These are phyloP conservation scores for Actinopyga echinites DNA, from an alignment of 53 echinoderm and acorn worm species.

Conservation along the genomic window DNA sequence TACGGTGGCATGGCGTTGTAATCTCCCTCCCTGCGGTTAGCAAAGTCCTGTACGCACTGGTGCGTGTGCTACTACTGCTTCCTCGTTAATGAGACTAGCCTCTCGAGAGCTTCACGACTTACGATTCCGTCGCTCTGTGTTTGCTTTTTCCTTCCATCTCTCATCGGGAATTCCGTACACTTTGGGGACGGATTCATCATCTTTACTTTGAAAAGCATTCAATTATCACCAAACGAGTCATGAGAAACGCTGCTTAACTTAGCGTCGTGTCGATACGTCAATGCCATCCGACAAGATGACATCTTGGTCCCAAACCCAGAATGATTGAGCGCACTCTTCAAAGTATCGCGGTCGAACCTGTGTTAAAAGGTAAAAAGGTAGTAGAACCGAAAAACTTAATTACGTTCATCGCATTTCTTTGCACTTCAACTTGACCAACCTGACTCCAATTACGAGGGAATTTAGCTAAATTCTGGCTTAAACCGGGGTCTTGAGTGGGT, in stretches of 20 bases:
- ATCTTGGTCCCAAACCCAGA: slow-evolving; percentile 14
- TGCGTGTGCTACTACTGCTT: neutral
- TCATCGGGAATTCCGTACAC: slow-evolving; percentile 2
- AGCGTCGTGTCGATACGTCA: slow-evolving; percentile 31
- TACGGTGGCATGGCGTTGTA: too few relatives aligned
- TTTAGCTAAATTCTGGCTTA: too few relatives aligned
- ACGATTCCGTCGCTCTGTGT: neutral
- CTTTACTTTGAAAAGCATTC: slow-evolving; percentile 27
- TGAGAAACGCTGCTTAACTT: slow-evolving; percentile 23
- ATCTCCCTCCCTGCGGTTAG: slow-evolving; percentile 22
- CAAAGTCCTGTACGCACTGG: slow-evolving; percentile 13
- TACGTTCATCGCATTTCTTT: slow-evolving; percentile 21
- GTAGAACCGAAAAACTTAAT: neutral
- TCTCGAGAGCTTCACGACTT: slow-evolving; percentile 22
- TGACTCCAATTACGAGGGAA: too few relatives aligned
- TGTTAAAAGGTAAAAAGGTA: slow-evolving; percentile 26
- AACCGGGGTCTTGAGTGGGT: too few relatives aligned
- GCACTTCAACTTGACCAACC: slow-evolving; percentile 29
- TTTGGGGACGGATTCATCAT: slow-evolving; percentile 39
- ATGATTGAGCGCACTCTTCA: slow-evolving; percentile 23
- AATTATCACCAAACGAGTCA: slow-evolving; percentile 18
- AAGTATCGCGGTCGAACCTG: slow-evolving; percentile 23
- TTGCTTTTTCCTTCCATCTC: neutral
- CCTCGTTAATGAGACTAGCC: slow-evolving; percentile 18
- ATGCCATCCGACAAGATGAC: slow-evolving; percentile 2